Conservation (phyloP, 2,797 vertebrate genomes). For the Amazonetta brasiliensis region DNA sequence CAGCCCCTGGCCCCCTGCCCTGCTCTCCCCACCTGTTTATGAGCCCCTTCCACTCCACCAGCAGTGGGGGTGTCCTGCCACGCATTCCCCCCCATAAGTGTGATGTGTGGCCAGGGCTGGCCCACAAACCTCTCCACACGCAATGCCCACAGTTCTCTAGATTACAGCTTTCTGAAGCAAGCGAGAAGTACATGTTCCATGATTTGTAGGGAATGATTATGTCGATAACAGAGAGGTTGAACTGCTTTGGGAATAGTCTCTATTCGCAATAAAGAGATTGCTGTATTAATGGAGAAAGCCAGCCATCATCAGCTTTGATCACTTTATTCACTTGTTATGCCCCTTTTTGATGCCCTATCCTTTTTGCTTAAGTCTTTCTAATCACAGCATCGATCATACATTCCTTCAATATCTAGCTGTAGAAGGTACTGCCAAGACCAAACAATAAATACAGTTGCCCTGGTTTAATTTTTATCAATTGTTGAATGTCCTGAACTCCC, state of each 20-base stretch:
- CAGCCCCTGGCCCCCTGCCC: background rate
- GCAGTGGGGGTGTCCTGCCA: rapidly evolving
- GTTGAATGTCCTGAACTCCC: conserved; percentile 58
- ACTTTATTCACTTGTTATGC: background rate
- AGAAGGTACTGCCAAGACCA: conserved; percentile 11
- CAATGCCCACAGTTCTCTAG: background rate
- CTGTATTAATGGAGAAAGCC: background rate
- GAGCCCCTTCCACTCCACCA: background rate
- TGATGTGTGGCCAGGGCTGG: background rate
- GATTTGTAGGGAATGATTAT: background rate
- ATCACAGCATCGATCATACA: background rate
- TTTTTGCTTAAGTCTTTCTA: background rate
- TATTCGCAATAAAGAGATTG: background rate
- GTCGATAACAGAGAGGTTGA: background rate
- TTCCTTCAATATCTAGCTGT: background rate
- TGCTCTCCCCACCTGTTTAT: background rate
- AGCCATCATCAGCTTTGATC: background rate
- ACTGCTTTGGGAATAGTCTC: background rate
- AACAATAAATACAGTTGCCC: conserved; percentile 38
- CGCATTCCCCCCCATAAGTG: rapidly evolving
- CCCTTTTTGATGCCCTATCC: conserved; percentile 5
- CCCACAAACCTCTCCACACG: background rate
- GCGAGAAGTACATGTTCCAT: background rate
- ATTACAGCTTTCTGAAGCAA: background rate
- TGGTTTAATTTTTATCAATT: conserved; percentile 61